Conservation (phyloP, 2,888 invertebrate species). For the Rosalia funebris region DNA sequence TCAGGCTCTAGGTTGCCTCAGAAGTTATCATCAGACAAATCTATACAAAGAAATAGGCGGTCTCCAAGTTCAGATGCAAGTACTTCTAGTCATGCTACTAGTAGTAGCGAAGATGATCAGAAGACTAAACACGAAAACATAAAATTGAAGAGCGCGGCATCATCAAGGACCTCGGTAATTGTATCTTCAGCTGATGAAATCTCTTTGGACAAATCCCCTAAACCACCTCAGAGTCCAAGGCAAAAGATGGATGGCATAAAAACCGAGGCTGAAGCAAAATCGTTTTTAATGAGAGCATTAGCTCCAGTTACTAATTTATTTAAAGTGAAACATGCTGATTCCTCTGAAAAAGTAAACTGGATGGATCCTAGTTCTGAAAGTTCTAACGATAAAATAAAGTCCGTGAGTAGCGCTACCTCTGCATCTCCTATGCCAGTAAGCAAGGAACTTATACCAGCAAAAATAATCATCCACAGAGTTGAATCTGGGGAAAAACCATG, state of each 20-base stretch:
- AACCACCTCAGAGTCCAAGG: slow-evolving; percentile 66
- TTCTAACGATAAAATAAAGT: slow-evolving; percentile 22
- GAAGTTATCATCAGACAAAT: slow-evolving; percentile 43
- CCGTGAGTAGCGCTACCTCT: slow-evolving; percentile 13
- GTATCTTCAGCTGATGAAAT: slow-evolving; percentile 69
- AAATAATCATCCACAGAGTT: slow-evolving; percentile 55
- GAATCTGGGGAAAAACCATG: slow-evolving; percentile 76
- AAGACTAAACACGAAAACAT: slow-evolving; percentile 49
- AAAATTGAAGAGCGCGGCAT: slow-evolving; percentile 55
- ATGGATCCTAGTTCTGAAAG: slow-evolving; percentile 56
- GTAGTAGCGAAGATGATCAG: slow-evolving; percentile 59
- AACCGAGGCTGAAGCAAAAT: slow-evolving; percentile 73
- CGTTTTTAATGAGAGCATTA: slow-evolving; percentile 77
- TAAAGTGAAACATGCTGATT: slow-evolving; percentile 63
- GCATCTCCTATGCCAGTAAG: neutral
- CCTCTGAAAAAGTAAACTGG: slow-evolving; percentile 66
- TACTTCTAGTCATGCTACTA: slow-evolving; percentile 52
- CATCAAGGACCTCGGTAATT: slow-evolving; percentile 67
- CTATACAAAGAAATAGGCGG: slow-evolving; percentile 49
- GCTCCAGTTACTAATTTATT: slow-evolving; percentile 82
- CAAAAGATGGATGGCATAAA: slow-evolving; percentile 62
- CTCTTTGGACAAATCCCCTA: slow-evolving; percentile 65
- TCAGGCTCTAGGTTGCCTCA: slow-evolving; percentile 57
- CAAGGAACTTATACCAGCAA: slow-evolving; percentile 64
- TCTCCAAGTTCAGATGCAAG: slow-evolving; percentile 64